Percentiles rank a stretch among this genome's conserved stretches.
These are phyloP conservation scores for Serilophus lunatus DNA, from an alignment of 2,113 vertebrate species.

Conservation along the genomic window DNA sequence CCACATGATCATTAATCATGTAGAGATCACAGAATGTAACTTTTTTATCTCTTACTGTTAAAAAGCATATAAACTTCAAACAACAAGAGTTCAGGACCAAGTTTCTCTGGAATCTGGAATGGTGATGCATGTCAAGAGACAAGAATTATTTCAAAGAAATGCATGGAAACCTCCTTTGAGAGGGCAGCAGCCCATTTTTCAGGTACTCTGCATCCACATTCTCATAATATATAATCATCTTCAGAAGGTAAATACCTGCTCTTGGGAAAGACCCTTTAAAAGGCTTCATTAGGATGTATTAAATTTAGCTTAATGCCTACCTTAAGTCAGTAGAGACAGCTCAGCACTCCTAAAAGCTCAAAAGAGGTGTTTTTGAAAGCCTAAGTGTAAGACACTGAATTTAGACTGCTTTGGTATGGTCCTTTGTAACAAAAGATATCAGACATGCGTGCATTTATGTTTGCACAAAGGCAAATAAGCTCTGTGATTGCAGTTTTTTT, in stretches of 20 bases:
- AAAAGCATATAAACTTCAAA: constrained; percentile 57
- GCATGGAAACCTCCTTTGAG: constrained; percentile 66
- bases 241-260: background rate
- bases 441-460: background rate
- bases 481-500: background rate
- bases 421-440: background rate
- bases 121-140: constrained; percentile 30
- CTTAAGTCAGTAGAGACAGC: background rate
- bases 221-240: background rate
- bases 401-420: background rate
- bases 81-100: constrained; percentile 32
- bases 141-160: constrained; percentile 11
- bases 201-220: constrained; percentile 16
- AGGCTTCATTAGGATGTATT: background rate
- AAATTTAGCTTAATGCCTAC: background rate
- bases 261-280: background rate
- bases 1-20: fast-evolving
- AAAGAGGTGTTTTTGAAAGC: background rate
- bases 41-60: constrained; percentile 5
- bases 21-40: background rate
- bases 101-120: constrained; percentile 34
- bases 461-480: background rate
- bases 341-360: background rate
- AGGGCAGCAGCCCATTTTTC: background rate
- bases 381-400: background rate